Base-by-base conservation (phyloP, 2,888 invertebrate species). In the Drosophila percnosoma region DNA sequence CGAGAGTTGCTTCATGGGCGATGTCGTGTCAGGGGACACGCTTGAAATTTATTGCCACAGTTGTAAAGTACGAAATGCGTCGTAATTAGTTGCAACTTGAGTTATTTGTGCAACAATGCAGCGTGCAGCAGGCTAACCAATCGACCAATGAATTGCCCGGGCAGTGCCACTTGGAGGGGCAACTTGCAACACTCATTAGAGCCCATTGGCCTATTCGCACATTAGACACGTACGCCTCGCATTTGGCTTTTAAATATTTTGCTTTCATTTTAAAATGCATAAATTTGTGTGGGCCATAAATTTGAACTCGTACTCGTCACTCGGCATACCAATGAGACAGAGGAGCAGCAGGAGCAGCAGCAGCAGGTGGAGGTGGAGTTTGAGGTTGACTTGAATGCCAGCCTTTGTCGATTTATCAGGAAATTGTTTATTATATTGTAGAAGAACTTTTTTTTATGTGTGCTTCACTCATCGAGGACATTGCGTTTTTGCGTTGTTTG, bases 1-100 rank as follows among this genome's bases (percentile, higher is more conserved):
- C 27, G 65, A 60, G 60, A 65, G 72, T 51, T 59, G 79, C 63
- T 38, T 51, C 78, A 67, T 77, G 75, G 78, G 77, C 77, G 71
- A 78, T 40, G 88, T 82, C 82, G 87, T 86, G 87, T 83, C 89
- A 85, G 83, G 87, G 87, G 85, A 79, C 89, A 87, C 74, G 73
- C 81, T 89, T 71, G 74, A 80, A 78, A 89, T 87, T 87, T 87
- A 87, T 87, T 80, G 87, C 87, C 89, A 63, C 83, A 78, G 87
- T 87, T 89, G 87, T 81, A 82, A 82, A 87, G 78, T 87, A 87
- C 89, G 85, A 89, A 87, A 83, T 87, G 89, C 87, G 78, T 87
- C 75, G 87, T 89, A 87, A 87, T 89, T 87, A 87, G 87, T 89
- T 89, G 87, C 87, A 87, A 87, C 87, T 87, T 89, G 87, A 87